Percentiles rank a stretch among this genome's conserved stretches.
Evolutionary conservation across 2,888 invertebrate species (phyloP).

Genomic region (Chrysolina haemoptera): DNA sequence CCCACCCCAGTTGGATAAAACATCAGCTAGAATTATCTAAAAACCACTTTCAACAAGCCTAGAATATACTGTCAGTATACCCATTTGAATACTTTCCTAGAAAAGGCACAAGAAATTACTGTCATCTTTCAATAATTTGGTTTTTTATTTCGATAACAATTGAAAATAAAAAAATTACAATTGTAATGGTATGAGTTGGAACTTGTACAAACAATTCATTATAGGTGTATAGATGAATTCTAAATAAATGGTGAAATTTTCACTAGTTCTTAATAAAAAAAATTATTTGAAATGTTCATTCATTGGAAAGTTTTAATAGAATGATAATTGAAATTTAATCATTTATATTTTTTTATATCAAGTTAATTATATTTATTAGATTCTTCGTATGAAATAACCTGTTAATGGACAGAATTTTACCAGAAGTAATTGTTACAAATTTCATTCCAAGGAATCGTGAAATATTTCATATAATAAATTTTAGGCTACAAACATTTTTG

Average conservation of each 20-base stretch:
- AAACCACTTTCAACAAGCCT: too few species aligned
- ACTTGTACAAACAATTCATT: not conserved
- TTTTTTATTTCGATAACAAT: not conserved
- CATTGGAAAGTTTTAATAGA: too few species aligned
- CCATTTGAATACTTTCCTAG: too few species aligned
- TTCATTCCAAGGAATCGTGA: not conserved
- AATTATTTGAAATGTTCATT: not conserved
- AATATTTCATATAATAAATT: constrained; percentile 5
- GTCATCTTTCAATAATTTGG: not conserved
- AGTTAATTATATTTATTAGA: too few species aligned
- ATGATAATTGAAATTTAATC: too few species aligned
- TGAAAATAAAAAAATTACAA: not conserved
- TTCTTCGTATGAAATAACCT: too few species aligned
- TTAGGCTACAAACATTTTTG: constrained; percentile 1
- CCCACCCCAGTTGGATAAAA: too few species aligned
- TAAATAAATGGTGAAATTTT: not conserved
- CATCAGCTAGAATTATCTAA: too few species aligned
- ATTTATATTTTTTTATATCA: too few species aligned
- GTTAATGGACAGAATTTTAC: too few species aligned
- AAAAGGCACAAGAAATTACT: not conserved
- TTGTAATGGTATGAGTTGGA: not conserved
- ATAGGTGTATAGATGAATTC: not conserved
- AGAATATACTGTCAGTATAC: too few species aligned
- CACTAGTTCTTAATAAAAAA: not conserved
- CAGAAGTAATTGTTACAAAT: not conserved